Conservation (phyloP, 2,797 vertebrate species). For the Arrhamphus sclerolepis region DNA sequence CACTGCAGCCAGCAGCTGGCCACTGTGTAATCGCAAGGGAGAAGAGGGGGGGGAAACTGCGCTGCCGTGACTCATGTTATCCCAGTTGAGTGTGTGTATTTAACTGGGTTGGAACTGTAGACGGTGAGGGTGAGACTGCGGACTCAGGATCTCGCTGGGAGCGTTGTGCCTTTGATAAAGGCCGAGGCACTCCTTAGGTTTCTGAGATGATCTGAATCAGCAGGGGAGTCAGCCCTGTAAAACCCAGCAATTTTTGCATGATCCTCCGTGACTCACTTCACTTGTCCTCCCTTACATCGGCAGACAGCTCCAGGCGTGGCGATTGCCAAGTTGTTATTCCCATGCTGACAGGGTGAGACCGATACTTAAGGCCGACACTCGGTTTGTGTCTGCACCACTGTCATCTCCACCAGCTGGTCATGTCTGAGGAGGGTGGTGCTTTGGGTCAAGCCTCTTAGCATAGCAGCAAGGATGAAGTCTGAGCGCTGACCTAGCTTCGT, state of each 20-base stretch:
- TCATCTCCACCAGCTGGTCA: slow-evolving; percentile 63
- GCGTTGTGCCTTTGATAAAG: slow-evolving; percentile 37
- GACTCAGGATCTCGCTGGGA: slow-evolving; percentile 36
- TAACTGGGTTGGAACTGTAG: slow-evolving; percentile 57
- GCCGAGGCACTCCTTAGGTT: slow-evolving; percentile 55
- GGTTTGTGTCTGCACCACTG: slow-evolving; percentile 32
- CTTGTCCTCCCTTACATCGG: slow-evolving; percentile 46
- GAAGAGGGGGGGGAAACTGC: slow-evolving; percentile 51
- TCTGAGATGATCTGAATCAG: slow-evolving; percentile 37
- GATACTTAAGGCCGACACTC: slow-evolving; percentile 58
- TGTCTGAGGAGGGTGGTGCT: slow-evolving; percentile 37
- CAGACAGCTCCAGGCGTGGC: slow-evolving; percentile 41
- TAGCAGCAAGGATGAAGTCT: slow-evolving; percentile 52
- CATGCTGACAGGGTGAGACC: slow-evolving; percentile 49
- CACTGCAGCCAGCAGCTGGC: slow-evolving; percentile 57
- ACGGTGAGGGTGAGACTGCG: slow-evolving; percentile 42
- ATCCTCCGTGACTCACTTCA: slow-evolving; percentile 63
- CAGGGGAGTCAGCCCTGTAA: slow-evolving; percentile 51
- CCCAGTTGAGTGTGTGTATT: slow-evolving; percentile 57
- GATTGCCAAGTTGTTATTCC: slow-evolving; percentile 49
- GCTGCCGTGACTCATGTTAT: slow-evolving; percentile 70
- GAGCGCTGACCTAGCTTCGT: slow-evolving; percentile 38
- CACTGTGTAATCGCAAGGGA: slow-evolving; percentile 69
- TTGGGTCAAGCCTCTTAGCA: slow-evolving; percentile 76
- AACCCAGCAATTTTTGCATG: slow-evolving; percentile 43